Base-by-base conservation (phyloP, 1,140 invertebrate species). In the Halictus rubicundus region DNA sequence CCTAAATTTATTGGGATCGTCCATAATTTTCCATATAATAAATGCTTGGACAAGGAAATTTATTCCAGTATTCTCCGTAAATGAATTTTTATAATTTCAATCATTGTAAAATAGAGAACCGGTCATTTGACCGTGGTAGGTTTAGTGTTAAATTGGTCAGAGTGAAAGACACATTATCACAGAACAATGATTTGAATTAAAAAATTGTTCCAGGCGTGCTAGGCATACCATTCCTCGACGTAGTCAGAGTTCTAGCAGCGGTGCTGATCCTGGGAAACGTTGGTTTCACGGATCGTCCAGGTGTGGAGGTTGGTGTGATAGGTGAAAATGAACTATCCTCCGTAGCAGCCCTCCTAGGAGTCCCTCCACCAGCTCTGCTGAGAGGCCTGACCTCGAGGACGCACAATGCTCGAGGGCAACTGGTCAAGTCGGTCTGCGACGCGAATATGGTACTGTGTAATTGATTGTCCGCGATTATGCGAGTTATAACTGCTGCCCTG, bases 191-290 rank as follows among this genome's bases (percentile, higher is more conserved):
- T 8, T 7, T 6, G 6, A n/a, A 8, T n/a, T 8, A 2, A 19
- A 57, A 9, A 57, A n/a, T 59, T 10, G 52, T 57, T 89, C 2
- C 80, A 96, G 95, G 94, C 69, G 95, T 98, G 16, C 94, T 99
- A 23, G 98, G 98, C 19, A 99, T 99, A 83, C 98, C 98, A 7
- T 98, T 98, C 90, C 92, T 98, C 90, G 98, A 99, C 92, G 98
- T 99, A 10, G 96, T 99, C 19, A 94, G 98, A 82, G 97, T 99
- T 1, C 91, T 99, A 75, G 97, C 98, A 32, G 97, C 98, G 0
- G 97, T 99, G 37, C 92, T 99, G 76, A 94, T 99, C 63, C 94
- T 99, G 39, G 98, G 98, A 54, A 99, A 99, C 92, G 96, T 99
- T 57, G 96, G 96, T 86, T 99, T 99, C 92, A 94, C 96, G 5